Evolutionary conservation across 2,797 vertebrate species (phyloP).

Genomic region (Choloepus didactylus): DNA sequence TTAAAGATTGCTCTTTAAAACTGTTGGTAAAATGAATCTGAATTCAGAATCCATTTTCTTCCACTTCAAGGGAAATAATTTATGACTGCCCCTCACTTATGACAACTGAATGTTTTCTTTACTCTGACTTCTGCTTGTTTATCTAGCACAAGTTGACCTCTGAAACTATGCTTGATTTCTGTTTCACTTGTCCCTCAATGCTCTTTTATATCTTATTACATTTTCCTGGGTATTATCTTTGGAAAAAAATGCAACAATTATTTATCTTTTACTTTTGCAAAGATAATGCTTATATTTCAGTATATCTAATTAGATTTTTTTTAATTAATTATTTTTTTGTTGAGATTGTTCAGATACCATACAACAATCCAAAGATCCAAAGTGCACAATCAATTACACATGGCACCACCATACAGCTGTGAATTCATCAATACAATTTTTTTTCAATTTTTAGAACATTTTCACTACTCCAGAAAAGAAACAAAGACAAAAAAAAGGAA

Average conservation of each 20-base stretch:
- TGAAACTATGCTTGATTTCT: neutral
- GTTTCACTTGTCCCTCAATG: neutral
- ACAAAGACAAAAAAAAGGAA: no score
- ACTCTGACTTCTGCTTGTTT: neutral
- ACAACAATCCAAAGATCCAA: no score
- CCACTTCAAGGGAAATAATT: neutral
- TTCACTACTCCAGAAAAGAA: no score
- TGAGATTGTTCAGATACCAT: no score
- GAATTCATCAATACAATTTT: no score
- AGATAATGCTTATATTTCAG: neutral
- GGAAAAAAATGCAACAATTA: neutral
- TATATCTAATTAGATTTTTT: neutral
- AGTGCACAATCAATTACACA: no score
- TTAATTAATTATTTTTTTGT: no score
- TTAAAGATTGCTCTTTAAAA: neutral
- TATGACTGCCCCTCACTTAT: neutral
- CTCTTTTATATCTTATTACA: neutral
- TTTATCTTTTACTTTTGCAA: neutral
- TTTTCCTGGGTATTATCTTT: neutral
- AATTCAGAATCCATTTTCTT: neutral
- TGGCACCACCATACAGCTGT: no score
- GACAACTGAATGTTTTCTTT: neutral
- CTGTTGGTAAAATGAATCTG: neutral
- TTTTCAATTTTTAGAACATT: no score
- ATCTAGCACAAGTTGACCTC: neutral